phyloP scores from a whole-genome alignment of 2,888 invertebrate species.

The Ditylenchus weischeri region DNA sequence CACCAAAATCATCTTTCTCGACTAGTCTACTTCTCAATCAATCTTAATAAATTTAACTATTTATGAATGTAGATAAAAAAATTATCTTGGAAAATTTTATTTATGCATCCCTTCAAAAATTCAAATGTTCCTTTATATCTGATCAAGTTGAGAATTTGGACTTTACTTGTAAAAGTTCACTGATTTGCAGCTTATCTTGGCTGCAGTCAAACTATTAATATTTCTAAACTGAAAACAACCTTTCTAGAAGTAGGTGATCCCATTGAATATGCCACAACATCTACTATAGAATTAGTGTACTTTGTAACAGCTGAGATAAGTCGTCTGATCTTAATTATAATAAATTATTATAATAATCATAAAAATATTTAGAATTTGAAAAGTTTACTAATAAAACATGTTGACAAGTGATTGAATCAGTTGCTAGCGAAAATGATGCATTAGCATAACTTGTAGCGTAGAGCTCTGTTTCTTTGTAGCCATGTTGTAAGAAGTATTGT shows the following conservation, averaged over 20 bases:
- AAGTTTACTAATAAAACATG: slow-evolving; percentile 42
- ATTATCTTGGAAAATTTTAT: too few relatives aligned
- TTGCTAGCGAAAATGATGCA: slow-evolving; percentile 38
- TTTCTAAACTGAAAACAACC: background rate
- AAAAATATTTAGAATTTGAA: background rate
- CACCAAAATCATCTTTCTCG: too few relatives aligned
- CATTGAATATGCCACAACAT: slow-evolving; percentile 47
- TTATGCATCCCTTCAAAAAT: too few relatives aligned
- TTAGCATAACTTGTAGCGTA: slow-evolving; percentile 47
- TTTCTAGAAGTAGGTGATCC: slow-evolving; percentile 46
- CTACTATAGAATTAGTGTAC: slow-evolving; percentile 43
- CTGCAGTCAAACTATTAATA: too few relatives aligned
- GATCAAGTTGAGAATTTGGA: too few relatives aligned
- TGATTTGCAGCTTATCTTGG: background rate
- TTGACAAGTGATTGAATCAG: slow-evolving; percentile 45
- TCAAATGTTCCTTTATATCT: too few relatives aligned
- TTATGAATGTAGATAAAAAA: too few relatives aligned
- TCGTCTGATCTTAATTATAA: too few relatives aligned
- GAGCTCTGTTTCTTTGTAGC: slow-evolving; percentile 29
- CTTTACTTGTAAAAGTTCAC: too few relatives aligned
- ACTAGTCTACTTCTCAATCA: too few relatives aligned
- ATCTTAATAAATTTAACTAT: too few relatives aligned
- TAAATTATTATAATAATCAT: too few relatives aligned
- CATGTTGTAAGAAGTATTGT: slow-evolving; percentile 25
- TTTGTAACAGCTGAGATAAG: slow-evolving; percentile 39